phyloP scores from a whole-genome alignment of 2,888 invertebrate genomes.

The Phrixothrix hirtus region DNA sequence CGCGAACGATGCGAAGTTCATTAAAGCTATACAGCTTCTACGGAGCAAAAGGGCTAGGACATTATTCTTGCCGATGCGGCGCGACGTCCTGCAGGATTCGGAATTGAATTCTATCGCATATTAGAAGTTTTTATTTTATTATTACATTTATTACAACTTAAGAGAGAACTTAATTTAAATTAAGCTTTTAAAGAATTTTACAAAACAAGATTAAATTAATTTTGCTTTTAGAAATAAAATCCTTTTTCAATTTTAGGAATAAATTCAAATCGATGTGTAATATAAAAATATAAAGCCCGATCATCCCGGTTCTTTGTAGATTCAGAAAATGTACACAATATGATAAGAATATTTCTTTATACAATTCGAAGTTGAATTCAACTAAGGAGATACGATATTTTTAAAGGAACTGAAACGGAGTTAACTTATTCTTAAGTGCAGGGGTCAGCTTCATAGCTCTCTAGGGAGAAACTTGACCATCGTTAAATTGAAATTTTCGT shows the following conservation, averaged over 20 bases:
- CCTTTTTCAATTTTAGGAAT: background rate
- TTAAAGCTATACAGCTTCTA: constrained; percentile 41
- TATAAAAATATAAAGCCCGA: background rate
- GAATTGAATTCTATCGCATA: no score
- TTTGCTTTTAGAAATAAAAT: no score
- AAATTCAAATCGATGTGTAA: background rate
- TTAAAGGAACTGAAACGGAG: constrained; percentile 14
- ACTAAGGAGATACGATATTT: no score
- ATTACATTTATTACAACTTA: no score
- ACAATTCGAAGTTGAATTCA: background rate
- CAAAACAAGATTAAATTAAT: no score
- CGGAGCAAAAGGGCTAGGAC: constrained; percentile 30
- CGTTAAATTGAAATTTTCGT: constrained; percentile 36
- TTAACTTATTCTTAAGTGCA: constrained; percentile 34
- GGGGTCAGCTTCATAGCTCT: constrained; percentile 33
- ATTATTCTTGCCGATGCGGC: constrained; percentile 13
- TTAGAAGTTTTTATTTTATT: no score
- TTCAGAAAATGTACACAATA: background rate
- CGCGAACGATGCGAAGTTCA: constrained; percentile 50
- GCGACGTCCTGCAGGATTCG: background rate
- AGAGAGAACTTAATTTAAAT: no score
- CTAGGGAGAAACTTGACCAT: constrained; percentile 28
- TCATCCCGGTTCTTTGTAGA: background rate
- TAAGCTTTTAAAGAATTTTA: no score
- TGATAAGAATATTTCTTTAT: background rate